Base-by-base conservation (phyloP, 2,113 vertebrate species). In the Isichthys henryi region DNA sequence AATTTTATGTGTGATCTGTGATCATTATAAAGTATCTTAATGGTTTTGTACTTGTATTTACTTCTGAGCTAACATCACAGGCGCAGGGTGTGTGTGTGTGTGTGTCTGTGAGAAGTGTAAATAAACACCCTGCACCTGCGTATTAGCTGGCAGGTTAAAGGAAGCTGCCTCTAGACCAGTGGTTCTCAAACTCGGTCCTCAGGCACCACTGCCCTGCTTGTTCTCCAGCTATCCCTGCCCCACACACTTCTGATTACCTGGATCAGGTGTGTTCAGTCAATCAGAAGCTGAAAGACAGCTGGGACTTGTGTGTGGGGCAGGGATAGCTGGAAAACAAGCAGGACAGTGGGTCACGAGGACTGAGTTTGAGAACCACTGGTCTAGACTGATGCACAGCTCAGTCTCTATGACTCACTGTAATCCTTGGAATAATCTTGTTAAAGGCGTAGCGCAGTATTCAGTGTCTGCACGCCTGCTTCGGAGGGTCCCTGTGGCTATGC, bases 361-460 rank as follows among this genome's bases (percentile, higher is more conserved):
- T 2, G 39, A 39, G 39, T 39, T 39, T 39, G 39, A 39, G 39
- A 39, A 39, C 39, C 1, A 39, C 39, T 39, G 39, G 39, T 39
- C 1, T 43, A 43, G 43, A 58, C 88, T 89, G 88, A 90, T 23
- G 43, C 49, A 82, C n/a, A 66, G 89, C 80, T 53, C 15, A 43
- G 13, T 39, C 77, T 88, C 66, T 52, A 13, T 84, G 88, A 91
- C 87, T 89, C 46, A 58, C 43, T 77, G 43, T 91, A 90, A 92
- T 92, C 89, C 94, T 91, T 58, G 13, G 48, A 89, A 82, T 95
- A 94, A 96, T 95, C 93, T 8, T 90, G 93, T 94, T 94, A 95
- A 66, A 91, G 35, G 66, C 80, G 58, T 90, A 90, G 89, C 90
- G 89, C 83, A 7, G 56, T 39, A 66, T 35, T 3, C 89, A 80